These are phyloP conservation scores for Suncus etruscus DNA, from an alignment of 2,113 vertebrate species.

Conservation along the genomic window DNA sequence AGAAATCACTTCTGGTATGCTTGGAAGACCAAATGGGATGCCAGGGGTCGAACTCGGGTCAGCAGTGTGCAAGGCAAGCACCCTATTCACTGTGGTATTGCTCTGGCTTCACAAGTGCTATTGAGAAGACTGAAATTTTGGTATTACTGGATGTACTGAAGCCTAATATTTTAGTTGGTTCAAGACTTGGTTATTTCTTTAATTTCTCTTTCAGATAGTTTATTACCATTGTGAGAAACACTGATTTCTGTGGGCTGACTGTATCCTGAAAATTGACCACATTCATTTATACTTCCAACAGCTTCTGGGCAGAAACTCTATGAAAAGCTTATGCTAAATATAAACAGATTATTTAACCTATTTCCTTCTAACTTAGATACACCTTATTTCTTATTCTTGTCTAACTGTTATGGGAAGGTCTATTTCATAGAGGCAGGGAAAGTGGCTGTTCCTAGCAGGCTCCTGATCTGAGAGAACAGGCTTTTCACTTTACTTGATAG, in stretches of 20 bases:
- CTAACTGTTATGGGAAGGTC: neutral
- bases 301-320: neutral
- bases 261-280: neutral
- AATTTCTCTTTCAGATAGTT: conserved; percentile 2
- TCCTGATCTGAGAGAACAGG: neutral
- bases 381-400: conserved; percentile 30
- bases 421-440: neutral
- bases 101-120: neutral
- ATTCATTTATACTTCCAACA: conserved; percentile 17
- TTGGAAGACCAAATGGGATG: too few relatives aligned
- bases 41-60: too few relatives aligned
- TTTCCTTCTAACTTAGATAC: conserved; percentile 13
- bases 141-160: neutral
- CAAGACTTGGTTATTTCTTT: neutral
- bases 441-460: neutral
- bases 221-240: neutral
- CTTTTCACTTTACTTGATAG: neutral
- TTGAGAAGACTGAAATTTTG: neutral
- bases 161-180: neutral
- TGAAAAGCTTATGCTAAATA: neutral
- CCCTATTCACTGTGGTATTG: too few relatives aligned
- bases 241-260: conserved; percentile 5
- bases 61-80: too few relatives aligned
- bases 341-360: neutral
- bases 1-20: too few relatives aligned